phyloP scores from a whole-genome alignment of 2,113 vertebrate genomes.

The Ciconia maguari region DNA sequence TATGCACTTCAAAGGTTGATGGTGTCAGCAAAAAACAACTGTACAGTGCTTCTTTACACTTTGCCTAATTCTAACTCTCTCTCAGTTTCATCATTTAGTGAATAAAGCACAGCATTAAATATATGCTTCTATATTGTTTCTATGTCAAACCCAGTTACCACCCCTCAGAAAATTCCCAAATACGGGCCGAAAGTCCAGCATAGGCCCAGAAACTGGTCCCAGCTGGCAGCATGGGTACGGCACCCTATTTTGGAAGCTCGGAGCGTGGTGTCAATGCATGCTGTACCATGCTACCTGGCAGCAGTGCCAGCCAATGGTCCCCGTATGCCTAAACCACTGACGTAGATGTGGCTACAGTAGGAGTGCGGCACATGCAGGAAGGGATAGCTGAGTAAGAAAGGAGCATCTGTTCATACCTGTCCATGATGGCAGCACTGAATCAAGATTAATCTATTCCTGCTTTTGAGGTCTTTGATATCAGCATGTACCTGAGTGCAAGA shows the following conservation, averaged over 20 bases:
- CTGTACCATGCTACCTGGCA: background rate
- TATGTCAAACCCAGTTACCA: background rate
- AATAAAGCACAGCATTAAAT: background rate
- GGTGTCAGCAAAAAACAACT: background rate
- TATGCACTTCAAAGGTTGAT: background rate
- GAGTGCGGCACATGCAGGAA: background rate
- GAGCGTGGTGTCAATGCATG: background rate
- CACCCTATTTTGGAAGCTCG: background rate
- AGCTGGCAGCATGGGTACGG: background rate
- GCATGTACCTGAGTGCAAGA: background rate
- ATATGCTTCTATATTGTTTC: background rate
- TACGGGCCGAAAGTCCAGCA: background rate
- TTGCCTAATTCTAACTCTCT: background rate
- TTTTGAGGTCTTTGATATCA: background rate
- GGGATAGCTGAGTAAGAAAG: background rate
- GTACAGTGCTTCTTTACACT: background rate
- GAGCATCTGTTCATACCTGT: background rate
- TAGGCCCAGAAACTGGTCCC: background rate
- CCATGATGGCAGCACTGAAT: background rate
- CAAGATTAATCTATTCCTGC: background rate
- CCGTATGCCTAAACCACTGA: background rate
- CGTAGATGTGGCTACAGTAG: background rate
- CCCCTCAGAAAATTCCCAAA: background rate
- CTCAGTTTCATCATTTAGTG: background rate
- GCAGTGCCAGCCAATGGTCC: background rate